Conservation (phyloP, 2,888 invertebrate species). For the Leptodirus hochenwartii region DNA sequence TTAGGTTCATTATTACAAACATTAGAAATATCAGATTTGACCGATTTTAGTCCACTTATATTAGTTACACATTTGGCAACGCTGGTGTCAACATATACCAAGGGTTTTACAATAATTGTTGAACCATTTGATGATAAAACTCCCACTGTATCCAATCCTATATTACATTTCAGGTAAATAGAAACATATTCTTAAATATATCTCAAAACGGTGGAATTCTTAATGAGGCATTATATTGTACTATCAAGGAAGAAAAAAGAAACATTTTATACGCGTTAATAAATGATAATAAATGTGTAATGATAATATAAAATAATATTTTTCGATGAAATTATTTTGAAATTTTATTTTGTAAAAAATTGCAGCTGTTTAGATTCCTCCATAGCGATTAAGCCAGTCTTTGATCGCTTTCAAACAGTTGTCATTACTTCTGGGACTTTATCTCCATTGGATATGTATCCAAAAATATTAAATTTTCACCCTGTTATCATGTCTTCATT, state of each 20-base stretch:
- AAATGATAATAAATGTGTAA: no score
- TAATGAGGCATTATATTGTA: no score
- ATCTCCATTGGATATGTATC: constrained; percentile 98
- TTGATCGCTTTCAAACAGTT: constrained; percentile 91
- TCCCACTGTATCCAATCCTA: constrained; percentile 75
- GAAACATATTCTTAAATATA: no score
- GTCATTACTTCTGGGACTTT: constrained; percentile 97
- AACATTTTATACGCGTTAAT: no score
- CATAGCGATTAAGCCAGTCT: constrained; percentile 93
- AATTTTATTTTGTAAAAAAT: no score
- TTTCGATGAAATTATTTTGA: no score
- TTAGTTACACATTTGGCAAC: constrained; percentile 79
- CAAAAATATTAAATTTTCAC: constrained; percentile 95
- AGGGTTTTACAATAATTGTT: constrained; percentile 93
- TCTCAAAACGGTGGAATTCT: no score
- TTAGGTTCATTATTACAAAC: constrained; percentile 75
- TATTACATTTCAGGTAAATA: constrained; percentile 57
- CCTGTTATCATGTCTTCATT: constrained; percentile 94
- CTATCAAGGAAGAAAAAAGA: no score
- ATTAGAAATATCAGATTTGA: constrained; percentile 79
- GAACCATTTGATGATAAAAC: constrained; percentile 96
- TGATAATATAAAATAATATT: no score
- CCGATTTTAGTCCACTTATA: constrained; percentile 73
- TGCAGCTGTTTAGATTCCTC: constrained; percentile 95
- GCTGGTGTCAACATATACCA: constrained; percentile 88